Conservation (phyloP, 2,888 invertebrate genomes). For the Saturnia japonica region DNA sequence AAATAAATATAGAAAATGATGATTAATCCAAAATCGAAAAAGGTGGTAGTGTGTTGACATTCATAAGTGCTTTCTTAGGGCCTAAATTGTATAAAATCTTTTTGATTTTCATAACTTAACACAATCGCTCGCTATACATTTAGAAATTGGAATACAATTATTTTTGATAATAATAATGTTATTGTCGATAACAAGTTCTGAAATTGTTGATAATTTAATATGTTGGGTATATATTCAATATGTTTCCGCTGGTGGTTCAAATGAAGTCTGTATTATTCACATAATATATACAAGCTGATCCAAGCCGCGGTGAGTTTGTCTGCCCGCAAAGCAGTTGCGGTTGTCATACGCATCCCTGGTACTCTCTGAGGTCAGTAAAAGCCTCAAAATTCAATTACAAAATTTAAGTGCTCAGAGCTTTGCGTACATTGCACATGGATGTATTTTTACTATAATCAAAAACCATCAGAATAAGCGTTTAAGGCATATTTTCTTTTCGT, state of each 20-base stretch:
- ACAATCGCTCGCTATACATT: no score
- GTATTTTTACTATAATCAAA: neutral
- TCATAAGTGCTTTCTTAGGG: no score
- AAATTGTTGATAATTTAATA: neutral
- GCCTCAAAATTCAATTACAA: constrained; percentile 12
- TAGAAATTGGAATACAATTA: no score
- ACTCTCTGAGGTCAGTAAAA: constrained; percentile 15
- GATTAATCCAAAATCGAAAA: no score
- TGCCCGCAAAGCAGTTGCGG: constrained; percentile 18
- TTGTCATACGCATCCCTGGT: constrained; percentile 14
- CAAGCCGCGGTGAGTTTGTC: neutral
- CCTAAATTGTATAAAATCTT: no score
- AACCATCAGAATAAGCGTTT: neutral
- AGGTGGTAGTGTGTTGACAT: no score
- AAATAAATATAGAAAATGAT: no score
- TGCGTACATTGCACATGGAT: neutral
- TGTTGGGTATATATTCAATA: neutral
- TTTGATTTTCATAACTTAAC: no score
- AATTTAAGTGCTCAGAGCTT: neutral
- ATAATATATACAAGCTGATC: constrained; percentile 17
- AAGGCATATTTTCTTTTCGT: no score
- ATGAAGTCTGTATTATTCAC: neutral
- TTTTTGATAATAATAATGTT: neutral
- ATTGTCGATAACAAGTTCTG: neutral
- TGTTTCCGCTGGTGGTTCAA: neutral